Evolutionary conservation across 2,888 invertebrate genomes (phyloP), one percentile per base, ranked within the genome.

Genomic region (Elmis aenea): DNA sequence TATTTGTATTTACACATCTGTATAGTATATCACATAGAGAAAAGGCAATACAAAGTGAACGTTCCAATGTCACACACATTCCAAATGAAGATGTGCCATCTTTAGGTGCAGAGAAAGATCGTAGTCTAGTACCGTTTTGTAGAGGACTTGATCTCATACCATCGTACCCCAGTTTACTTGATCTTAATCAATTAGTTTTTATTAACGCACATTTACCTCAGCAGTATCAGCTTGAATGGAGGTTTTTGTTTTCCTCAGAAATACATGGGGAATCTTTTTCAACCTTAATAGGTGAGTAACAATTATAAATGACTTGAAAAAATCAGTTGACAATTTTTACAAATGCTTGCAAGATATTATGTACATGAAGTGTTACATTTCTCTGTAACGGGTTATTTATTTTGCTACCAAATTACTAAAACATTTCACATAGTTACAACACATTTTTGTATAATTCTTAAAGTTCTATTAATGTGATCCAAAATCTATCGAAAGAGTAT

Each of bases 261-360:
- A 81, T 85, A 33, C 88, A 92, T 60, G 94, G 94, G 0, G 91
- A 92, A 69, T 91, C 91, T 33, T 94, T 89, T 68, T 84, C 89
- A 2, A 88, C 87, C 8, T 76, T 88, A 71, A 72, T 83, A 13
- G 83, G 75, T 76, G 51, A 51, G 13, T 26, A 9, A 5, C 3
- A n/a, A n/a, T n/a, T n/a, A n/a, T n/a, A 5, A 9, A 5, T 2
- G 26, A 24, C 9, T 24, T 8, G 25, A 24, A 26, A 12, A 26
- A 5, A 8, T 26, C n/a, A n/a, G n/a, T n/a, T n/a, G n/a, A n/a
- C n/a, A n/a, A n/a, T n/a, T n/a, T n/a, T n/a, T n/a, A n/a, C n/a
- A n/a, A n/a, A n/a, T n/a, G n/a, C n/a, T n/a, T n/a, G n/a, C n/a
- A n/a, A n/a, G n/a, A n/a, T n/a, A n/a, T n/a, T n/a, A n/a, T n/a